These are phyloP conservation scores for Atta texana DNA, from an alignment of 1,140 invertebrate genomes.

Conservation along the genomic window DNA sequence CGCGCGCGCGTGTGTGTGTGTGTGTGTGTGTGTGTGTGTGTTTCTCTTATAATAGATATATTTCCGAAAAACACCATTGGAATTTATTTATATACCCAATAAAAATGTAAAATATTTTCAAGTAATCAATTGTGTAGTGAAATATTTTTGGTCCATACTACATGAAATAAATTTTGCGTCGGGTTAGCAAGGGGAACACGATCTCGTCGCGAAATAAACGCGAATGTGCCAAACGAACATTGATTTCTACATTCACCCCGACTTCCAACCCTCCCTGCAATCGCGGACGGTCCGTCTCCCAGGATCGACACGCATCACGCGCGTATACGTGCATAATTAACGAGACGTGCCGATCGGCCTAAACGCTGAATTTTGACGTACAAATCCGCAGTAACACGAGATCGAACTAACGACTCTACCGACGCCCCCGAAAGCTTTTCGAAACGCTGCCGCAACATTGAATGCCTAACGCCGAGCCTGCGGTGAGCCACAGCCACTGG, in stretches of 20 bases:
- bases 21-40: too few relatives aligned
- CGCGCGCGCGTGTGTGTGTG: too few relatives aligned
- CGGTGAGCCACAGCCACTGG: constrained; percentile 69
- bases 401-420: constrained; percentile 71
- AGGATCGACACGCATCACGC: constrained; percentile 65
- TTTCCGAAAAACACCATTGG: too few relatives aligned
- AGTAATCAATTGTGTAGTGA: not conserved
- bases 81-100: too few relatives aligned
- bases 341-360: constrained; percentile 67
- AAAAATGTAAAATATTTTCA: not conserved
- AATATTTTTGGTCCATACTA: constrained; percentile 9
- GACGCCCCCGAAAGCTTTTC: constrained; percentile 69
- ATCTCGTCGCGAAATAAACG: constrained; percentile 70
- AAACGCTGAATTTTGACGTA: constrained; percentile 78
- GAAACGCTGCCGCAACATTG: constrained; percentile 77
- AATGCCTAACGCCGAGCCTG: constrained; percentile 73
- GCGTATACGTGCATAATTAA: constrained; percentile 79
- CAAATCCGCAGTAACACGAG: constrained; percentile 73
- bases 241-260: constrained; percentile 64
- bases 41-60: too few relatives aligned
- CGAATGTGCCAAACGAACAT: constrained; percentile 63
- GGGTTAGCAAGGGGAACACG: constrained; percentile 39
- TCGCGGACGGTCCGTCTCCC: constrained; percentile 63
- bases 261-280: constrained; percentile 28
- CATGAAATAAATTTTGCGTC: constrained; percentile 19